A percentile compares a stretch with the other conserved stretches of the same genome.
phyloP scores from a whole-genome alignment of 2,797 vertebrate species.

The Potorous gilbertii region DNA sequence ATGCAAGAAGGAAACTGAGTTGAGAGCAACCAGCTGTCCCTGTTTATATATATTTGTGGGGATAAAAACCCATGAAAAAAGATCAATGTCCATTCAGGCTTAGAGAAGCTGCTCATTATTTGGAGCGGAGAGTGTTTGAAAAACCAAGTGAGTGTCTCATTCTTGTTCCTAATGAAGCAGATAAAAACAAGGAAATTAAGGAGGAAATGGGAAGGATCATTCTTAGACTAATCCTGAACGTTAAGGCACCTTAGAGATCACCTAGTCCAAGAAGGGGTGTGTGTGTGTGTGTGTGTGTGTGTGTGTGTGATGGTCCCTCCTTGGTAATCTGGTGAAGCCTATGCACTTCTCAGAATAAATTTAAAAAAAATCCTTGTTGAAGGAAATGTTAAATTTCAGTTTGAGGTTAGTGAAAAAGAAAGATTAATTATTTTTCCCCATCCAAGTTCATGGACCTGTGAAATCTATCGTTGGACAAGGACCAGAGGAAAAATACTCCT shows the following conservation, averaged over 20 bases:
- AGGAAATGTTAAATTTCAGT: neutral
- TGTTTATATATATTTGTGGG: neutral
- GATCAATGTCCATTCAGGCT: neutral
- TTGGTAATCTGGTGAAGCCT: neutral
- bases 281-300: no score
- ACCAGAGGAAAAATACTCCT: neutral
- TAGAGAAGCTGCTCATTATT: neutral
- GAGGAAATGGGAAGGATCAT: neutral
- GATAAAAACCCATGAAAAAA: neutral
- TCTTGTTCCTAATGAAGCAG: neutral
- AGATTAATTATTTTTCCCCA: neutral
- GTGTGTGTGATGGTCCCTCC: neutral
- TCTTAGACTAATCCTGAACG: neutral
- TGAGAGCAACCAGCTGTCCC: slow-evolving; percentile 1
- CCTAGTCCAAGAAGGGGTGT: neutral
- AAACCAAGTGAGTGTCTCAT: neutral
- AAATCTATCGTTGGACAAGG: neutral
- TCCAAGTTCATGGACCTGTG: neutral
- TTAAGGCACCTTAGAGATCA: neutral
- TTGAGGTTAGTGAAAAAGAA: neutral
- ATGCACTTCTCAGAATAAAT: neutral
- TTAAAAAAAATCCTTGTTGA: neutral
- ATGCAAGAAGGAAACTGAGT: neutral
- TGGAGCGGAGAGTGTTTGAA: neutral
- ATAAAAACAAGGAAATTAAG: neutral